Evolutionary conservation across 2,888 invertebrate genomes (phyloP).

Genomic region (Microctonus brassicae): DNA sequence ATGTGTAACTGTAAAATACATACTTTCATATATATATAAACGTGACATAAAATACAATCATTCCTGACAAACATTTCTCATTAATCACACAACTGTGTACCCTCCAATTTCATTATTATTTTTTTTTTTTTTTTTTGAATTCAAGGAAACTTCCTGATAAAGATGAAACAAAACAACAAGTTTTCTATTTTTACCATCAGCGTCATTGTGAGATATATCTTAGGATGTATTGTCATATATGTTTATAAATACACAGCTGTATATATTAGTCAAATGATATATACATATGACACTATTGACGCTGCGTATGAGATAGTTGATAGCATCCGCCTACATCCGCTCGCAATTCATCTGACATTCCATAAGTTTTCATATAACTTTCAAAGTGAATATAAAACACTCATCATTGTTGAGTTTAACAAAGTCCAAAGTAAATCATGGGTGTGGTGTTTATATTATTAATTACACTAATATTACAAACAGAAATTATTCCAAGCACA

Average conservation of each 20-base stretch:
- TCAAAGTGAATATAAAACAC: too few relatives aligned
- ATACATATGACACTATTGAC: neutral
- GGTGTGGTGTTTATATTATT: neutral
- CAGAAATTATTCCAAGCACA: neutral
- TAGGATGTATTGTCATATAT: neutral
- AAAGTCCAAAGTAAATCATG: neutral
- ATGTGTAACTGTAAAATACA: neutral
- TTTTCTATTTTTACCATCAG: neutral
- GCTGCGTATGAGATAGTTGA: conserved; percentile 3
- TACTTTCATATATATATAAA: conserved; percentile 1
- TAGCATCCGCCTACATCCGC: conserved; percentile 33
- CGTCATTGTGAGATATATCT: neutral
- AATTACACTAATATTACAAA: neutral
- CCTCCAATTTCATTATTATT: neutral
- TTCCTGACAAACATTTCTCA: conserved; percentile 6
- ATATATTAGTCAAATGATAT: too few relatives aligned
- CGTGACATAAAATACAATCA: neutral
- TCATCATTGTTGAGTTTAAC: neutral
- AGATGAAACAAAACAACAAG: neutral
- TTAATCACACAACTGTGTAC: conserved; percentile 5
- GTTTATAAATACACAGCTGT: neutral
- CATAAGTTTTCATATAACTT: too few relatives aligned
- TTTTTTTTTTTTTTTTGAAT: neutral
- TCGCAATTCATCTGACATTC: too few relatives aligned
- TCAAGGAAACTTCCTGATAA: neutral